Evolutionary conservation across 2,113 vertebrate species (phyloP).

Genomic region (Choloepus hoffmanni): DNA sequence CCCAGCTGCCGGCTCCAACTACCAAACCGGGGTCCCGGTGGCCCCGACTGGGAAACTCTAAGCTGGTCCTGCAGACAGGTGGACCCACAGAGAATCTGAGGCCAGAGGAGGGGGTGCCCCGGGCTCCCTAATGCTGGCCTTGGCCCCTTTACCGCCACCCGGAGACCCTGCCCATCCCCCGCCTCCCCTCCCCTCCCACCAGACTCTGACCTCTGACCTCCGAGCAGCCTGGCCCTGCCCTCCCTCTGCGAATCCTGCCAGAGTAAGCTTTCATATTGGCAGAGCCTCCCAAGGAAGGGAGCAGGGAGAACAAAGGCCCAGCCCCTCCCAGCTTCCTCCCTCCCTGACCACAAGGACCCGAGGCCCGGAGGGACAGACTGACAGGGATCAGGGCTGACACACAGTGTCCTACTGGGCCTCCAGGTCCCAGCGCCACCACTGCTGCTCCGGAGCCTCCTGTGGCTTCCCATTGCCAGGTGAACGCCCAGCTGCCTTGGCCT

Average conservation of each 20-base stretch:
- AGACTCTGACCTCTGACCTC: constrained; percentile 26
- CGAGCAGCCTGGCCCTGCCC: constrained; percentile 66
- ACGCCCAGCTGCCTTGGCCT: background rate
- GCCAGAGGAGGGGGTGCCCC: too few species aligned
- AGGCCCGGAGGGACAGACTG: background rate
- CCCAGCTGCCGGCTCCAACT: too few species aligned
- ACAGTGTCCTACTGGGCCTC: background rate
- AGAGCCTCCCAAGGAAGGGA: constrained; percentile 74
- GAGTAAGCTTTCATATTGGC: constrained; percentile 83
- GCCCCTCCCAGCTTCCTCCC: constrained; percentile 33
- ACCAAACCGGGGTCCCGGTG: too few species aligned
- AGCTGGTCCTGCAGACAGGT: too few species aligned
- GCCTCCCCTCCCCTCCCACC: constrained; percentile 67
- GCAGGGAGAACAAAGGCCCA: constrained; percentile 80
- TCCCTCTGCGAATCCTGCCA: constrained; percentile 76
- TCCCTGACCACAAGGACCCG: background rate
- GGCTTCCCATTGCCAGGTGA: too few species aligned
- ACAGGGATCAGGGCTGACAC: too few species aligned
- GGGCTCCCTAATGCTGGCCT: too few species aligned
- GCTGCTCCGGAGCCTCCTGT: background rate
- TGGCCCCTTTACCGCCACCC: too few species aligned
- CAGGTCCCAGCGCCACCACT: background rate
- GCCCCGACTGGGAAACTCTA: too few species aligned
- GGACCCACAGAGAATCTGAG: too few species aligned
- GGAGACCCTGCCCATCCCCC: background rate